Conservation (phyloP, 2,888 invertebrate species). For the Meloe dianella region DNA sequence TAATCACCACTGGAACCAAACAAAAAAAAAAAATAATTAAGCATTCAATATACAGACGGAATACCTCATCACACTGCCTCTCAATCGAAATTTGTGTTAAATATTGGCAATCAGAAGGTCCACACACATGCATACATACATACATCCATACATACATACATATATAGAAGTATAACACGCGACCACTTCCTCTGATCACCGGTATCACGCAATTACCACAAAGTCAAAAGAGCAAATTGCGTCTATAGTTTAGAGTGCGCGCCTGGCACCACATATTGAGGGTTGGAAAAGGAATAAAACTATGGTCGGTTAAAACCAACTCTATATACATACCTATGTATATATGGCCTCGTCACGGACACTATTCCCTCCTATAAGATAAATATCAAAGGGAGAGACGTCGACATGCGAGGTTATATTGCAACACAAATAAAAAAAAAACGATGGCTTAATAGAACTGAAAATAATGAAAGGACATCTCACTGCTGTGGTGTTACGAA, state of each 20-base stretch:
- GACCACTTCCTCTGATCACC: slow-evolving; percentile 43
- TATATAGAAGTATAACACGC: slow-evolving; percentile 34
- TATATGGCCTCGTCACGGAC: slow-evolving; percentile 47
- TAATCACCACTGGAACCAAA: background rate
- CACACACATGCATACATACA: slow-evolving; percentile 15
- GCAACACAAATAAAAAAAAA: background rate
- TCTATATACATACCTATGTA: background rate
- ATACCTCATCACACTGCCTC: too few species aligned
- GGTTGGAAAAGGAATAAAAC: slow-evolving; percentile 4
- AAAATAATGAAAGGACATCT: background rate
- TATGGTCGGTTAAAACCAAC: background rate
- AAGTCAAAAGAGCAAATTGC: slow-evolving; percentile 48
- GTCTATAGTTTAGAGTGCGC: slow-evolving; percentile 42
- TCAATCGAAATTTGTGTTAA: too few species aligned
- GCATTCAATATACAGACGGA: too few species aligned
- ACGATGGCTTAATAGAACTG: background rate
- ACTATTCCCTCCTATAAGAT: slow-evolving; percentile 30
- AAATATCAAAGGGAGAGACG: slow-evolving; percentile 9
- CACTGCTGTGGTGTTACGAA: background rate
- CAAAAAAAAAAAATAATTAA: too few species aligned
- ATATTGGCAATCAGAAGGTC: slow-evolving; percentile 27
- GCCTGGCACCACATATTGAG: slow-evolving; percentile 41
- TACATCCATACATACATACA: background rate
- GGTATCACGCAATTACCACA: slow-evolving; percentile 41
- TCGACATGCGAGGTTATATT: slow-evolving; percentile 11